These are phyloP conservation scores for Paraplagusia blochii DNA, from an alignment of 2,113 vertebrate genomes.

Conservation along the genomic window DNA sequence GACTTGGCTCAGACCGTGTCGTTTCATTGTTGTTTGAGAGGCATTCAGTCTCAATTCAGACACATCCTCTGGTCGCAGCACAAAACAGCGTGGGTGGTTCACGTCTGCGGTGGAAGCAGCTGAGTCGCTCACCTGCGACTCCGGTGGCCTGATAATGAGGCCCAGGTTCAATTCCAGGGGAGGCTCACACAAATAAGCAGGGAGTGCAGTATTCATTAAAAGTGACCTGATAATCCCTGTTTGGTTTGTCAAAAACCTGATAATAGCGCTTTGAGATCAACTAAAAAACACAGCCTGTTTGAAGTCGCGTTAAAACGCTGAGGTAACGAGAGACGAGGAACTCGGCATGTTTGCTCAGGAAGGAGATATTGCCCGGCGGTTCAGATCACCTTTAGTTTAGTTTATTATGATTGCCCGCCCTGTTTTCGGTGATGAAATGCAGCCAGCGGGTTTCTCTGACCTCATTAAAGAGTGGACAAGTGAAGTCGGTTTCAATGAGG, in stretches of 20 bases:
- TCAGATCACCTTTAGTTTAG: conserved; percentile 30
- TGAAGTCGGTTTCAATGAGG: conserved; percentile 64
- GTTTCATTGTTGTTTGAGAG: conserved; percentile 37
- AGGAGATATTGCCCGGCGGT: conserved; percentile 20
- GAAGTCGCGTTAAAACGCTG: conserved; percentile 20
- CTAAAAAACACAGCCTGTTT: conserved; percentile 15
- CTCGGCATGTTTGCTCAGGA: conserved; percentile 28
- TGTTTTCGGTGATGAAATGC: conserved; percentile 55
- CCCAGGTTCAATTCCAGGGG: conserved; percentile 43
- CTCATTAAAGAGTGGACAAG: conserved; percentile 58
- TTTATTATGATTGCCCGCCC: conserved; percentile 53
- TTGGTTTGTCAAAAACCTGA: conserved; percentile 15
- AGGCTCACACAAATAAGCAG: conserved; percentile 21
- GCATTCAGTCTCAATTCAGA: conserved; percentile 17
- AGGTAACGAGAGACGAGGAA: conserved; percentile 16
- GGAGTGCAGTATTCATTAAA: conserved; percentile 13
- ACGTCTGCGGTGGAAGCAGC: conserved; percentile 38
- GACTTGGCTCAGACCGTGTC: conserved; percentile 1
- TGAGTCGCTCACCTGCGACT: conserved; percentile 62
- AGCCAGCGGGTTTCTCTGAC: conserved; percentile 49
- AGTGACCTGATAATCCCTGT: conserved; percentile 4
- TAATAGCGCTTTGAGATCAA: conserved; percentile 20
- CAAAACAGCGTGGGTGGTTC: conserved; percentile 52
- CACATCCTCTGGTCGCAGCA: conserved; percentile 50
- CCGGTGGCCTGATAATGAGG: conserved; percentile 57